Base-by-base conservation (phyloP, 2,888 invertebrate species). In the Apodemia hepburni region DNA sequence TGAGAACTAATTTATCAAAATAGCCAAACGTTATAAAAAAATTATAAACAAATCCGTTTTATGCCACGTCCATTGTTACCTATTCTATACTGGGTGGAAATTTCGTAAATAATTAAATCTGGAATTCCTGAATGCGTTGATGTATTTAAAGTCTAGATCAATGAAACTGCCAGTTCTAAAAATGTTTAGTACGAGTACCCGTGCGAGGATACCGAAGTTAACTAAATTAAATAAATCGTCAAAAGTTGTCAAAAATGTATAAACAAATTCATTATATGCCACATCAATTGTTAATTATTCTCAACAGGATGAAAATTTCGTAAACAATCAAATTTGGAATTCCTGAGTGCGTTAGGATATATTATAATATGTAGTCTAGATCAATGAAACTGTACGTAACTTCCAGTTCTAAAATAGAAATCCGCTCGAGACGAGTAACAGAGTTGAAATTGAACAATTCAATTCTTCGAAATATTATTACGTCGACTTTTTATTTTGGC, bases 41-140 rank as follows among this genome's bases (percentile, higher is more conserved):
- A 12, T 3, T 38, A 7, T 12, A 38, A 38, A 12, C 12, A 12
- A 38, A 38, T 38, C 3, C 11, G 12, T 12, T 22, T 2, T 22
- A 22, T 29, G 29, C 29, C 4, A 29, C 29, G 29, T 29, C 29
- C 4, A 29, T 0, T 6, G 29, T 12, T 38, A 38, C 38, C 0
- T 42, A 42, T 54, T 22, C 18, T 18, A 9, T 18, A 18, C 49
- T 27, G 22, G 54, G 27, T 22, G 54, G 5, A 2, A 22, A 54
- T 27, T 45, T 59, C 42, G 42, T 27, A 59, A 59, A 45, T 15
- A 38, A 38, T 45, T 22, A 59, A 18, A 42, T 42, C 59, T 18
- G 42, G 18, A 59, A 45, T 22, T 22, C 15, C 15, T 42, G 42
- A 42, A 15, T 18, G 42, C 22, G 59, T 59, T 59, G 4, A 27